Evolutionary conservation across 2,113 vertebrate species (phyloP), one percentile per base, ranked within the genome.

Genomic region (Xiphias gladius): DNA sequence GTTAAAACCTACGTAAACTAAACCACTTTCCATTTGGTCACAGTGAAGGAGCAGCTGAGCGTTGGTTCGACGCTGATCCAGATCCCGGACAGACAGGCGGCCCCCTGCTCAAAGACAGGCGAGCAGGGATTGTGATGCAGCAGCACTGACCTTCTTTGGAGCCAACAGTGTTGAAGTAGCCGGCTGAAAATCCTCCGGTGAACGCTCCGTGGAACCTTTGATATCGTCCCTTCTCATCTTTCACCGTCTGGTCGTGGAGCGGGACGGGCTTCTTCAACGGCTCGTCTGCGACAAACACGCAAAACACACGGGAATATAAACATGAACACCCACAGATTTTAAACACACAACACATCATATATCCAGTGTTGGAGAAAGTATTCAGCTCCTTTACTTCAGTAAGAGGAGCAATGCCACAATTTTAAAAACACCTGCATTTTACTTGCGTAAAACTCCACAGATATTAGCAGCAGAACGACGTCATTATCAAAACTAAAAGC

Each of bases 151-250:
- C 98, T 97, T 99, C 97, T 85, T 99, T 98, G 19, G 97, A 95
- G 12, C 98, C 98, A 37, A 99, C 98, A 0, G 97, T 97, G 91
- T 99, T 99, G 88, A 97, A 99, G 83, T 98, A 99, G 0, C 98
- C 98, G 2, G 98, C 98, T 17, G 97, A 99, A 82, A 99, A 99
- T 1, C 98, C 98, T 16, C 98, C 98, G 0, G 97, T 99, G 62
- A 99, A 99, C 0, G 98, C 98, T 1, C 98, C 98, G 14, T 99
- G 98, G 82, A 99, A 99, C 67, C 98, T 94, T 67, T 97, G 94
- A 50, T 96, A 99, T 0, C 98, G 93, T 0, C 98, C 98, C 73
- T 96, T 98, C 69, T 98, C 98, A 90, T 99, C 98, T 83, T 95
- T 97, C 85, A 99, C 98, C 0, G 96, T 98, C 94, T 99, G 98